phyloP scores from a whole-genome alignment of 2,888 invertebrate species.

The Alsophila aescularia region DNA sequence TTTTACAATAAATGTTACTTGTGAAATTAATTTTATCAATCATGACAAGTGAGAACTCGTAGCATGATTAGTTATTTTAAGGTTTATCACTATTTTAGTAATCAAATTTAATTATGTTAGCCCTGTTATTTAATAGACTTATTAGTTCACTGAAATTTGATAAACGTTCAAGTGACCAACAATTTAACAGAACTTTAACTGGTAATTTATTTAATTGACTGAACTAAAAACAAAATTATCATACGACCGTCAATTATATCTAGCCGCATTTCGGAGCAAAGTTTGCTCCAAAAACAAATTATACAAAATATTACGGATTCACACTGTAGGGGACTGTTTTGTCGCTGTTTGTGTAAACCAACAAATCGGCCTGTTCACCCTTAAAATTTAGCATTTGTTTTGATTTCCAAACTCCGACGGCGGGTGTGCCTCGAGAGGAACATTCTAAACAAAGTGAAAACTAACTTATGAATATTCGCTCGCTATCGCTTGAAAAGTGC shows the following conservation, averaged over 20 bases:
- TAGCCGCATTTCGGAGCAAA: conserved; percentile 2
- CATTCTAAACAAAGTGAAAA: conserved; percentile 75
- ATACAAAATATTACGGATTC: conserved; percentile 15
- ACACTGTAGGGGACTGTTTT: conserved; percentile 11
- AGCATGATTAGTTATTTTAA: no score
- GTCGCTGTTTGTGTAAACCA: conserved; percentile 22
- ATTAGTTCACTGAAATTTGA: no score
- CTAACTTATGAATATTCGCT: conserved; percentile 77
- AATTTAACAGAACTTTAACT: no score
- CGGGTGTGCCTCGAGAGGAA: conserved; percentile 47
- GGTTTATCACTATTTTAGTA: no score
- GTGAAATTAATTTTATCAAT: no score
- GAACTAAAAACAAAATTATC: conserved; percentile 1
- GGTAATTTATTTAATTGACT: neutral
- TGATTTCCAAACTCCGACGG: conserved; percentile 49
- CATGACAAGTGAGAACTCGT: no score
- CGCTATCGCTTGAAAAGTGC: conserved; percentile 64
- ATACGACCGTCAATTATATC: conserved; percentile 15
- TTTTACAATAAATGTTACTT: no score
- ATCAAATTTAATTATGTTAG: no score
- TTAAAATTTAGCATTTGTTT: conserved; percentile 44
- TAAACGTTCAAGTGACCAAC: no score
- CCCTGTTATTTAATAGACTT: no score
- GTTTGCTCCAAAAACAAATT: conserved; percentile 7
- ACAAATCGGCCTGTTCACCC: conserved; percentile 18